Base-by-base conservation (phyloP, 2,888 invertebrate species). In the Drosophila melanosoma region DNA sequence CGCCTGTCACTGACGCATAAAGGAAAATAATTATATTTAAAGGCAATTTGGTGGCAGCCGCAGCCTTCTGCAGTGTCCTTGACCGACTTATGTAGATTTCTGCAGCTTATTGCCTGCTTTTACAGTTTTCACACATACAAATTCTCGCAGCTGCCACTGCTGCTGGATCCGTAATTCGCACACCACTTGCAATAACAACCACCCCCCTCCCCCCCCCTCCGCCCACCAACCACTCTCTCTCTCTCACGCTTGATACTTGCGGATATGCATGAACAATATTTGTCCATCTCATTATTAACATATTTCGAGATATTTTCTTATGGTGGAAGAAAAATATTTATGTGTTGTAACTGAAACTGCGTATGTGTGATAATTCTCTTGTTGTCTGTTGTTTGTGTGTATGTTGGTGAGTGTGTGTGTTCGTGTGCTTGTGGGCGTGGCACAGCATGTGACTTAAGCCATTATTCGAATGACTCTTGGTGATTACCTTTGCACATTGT, bases 1-100 rank as follows among this genome's bases (percentile, higher is more conserved):
- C n/a, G 65, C 57, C 78, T 79, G 82, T 82, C 79, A 77, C 74
- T 70, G 77, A 81, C 79, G 89, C 87, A 90, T 89, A 86, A 87
- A 90, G 78, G 87, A 89, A 85, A 86, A 90, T 89, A 89, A 90
- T 90, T 90, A 88, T 88, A 89, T 88, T 90, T 89, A 89, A 89
- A 89, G 90, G 88, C 90, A 87, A 89, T 87, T 88, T 86, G 80
- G 84, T 89, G 90, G 83, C 87, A 81, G 83, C 90, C 77, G 85
- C 85, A 84, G 74, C 75, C 67, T 69, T 83, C 84, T 90, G 87
- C 87, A 87, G 87, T 88, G 88, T 90, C 90, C 90, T 89, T 88
- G 90, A 90, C 89, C 89, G 90, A 89, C 83, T 88, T 90, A 86
- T 82, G 83, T 81, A 76, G 83, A 86, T 87, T 82, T 80, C 76